phyloP scores from a whole-genome alignment of 1,140 invertebrate species.

The Brachionus asplanchnoidis region DNA sequence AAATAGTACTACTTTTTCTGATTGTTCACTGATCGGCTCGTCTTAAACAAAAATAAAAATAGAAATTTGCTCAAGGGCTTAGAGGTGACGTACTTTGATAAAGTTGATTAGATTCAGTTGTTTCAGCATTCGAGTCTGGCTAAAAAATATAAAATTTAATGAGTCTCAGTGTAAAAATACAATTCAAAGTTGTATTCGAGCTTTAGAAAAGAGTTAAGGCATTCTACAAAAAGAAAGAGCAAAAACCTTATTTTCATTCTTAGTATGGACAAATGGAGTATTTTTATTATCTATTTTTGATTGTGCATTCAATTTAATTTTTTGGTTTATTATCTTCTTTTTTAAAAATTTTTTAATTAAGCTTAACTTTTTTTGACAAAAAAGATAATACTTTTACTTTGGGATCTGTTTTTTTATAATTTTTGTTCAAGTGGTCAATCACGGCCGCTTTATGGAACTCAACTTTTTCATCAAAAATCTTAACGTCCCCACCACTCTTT shows the following conservation, averaged over 20 bases:
- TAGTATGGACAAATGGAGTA: not conserved
- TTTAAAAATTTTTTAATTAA: not conserved
- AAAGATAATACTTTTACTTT: not conserved
- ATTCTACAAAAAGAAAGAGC: not conserved
- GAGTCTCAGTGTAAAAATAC: not conserved
- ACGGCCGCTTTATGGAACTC: not conserved
- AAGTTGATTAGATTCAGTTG: not conserved
- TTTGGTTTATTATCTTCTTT: not conserved
- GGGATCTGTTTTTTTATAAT: not conserved
- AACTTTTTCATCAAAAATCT: slow-evolving; percentile 18
- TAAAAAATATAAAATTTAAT: not conserved
- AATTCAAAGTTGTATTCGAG: not conserved
- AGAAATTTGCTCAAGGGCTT: not conserved
- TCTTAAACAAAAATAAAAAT: not conserved
- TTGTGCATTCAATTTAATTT: not conserved
- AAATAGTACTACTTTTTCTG: not conserved
- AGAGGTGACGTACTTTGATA: not conserved
- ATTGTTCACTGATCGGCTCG: not conserved
- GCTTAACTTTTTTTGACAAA: not conserved
- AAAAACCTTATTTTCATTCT: not conserved
- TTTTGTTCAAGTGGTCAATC: not conserved
- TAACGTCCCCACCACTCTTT: not conserved
- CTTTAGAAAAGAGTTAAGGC: not conserved
- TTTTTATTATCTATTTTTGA: not conserved
- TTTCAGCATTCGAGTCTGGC: not conserved